Base-by-base conservation (phyloP, 2,888 invertebrate species). In the Dicyrtomina minuta region DNA sequence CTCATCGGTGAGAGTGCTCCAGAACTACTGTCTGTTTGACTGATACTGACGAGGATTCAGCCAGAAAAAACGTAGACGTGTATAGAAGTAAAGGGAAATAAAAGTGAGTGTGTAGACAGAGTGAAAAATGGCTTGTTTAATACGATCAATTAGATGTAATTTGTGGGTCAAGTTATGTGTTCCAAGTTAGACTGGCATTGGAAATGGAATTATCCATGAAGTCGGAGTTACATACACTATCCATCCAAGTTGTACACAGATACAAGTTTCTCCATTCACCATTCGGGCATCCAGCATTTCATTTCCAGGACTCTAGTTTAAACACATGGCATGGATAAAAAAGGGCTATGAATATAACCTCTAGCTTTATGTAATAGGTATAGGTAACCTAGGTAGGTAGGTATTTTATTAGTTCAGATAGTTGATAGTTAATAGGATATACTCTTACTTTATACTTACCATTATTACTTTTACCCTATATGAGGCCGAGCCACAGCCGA, bases 61-160 rank as follows among this genome's bases (percentile, higher is more conserved):
- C 17, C 13, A 17, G 8, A 51, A 10, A 51, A 17, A 51, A 17
- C n/a, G 15, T 10, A 51, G 46, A 46, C 6, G 46, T 8, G 46
- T 46, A 17, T 46, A 17, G 10, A 20, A 20, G 22, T 22, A 41
- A 58, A 20, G 39, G 56, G 17, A 56, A 58, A 46, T 22, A 24
- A 62, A 62, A 62, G 62, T 62, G 26, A 62, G 46, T 27, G 46
- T 27, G 49, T 49, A 22, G n/a, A 27, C 27, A 62, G 20, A 49
- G 49, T 62, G 62, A 62, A 44, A 61, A 61, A 61, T 61, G 26
- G 62, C 4, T 27, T 26, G 49, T 62, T 62, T 26, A 69, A 69
- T 69, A 39, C 58, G 41, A 64, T 69, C 64, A 69, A 69, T 69
- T 69, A 69, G 46, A 56, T 69, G 46, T 69, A 58, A 69, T 69